Evolutionary conservation across 2,113 vertebrate species (phyloP), one percentile per base, ranked within the genome.

Genomic region (Hyperopisus bebe): DNA sequence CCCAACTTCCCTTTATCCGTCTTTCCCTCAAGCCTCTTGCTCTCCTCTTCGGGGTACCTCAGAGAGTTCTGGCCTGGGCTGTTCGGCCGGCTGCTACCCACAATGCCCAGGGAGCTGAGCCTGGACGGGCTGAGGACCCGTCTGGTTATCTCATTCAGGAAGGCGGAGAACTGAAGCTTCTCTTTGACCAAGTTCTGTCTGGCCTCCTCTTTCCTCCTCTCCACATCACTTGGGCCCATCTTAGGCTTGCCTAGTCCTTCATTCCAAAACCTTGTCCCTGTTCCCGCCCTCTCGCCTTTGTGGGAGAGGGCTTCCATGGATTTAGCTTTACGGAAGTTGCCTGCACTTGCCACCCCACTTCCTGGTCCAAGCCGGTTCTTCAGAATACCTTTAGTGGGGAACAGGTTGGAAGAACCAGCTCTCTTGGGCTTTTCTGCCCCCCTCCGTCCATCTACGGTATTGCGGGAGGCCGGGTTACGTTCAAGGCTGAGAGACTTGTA

Each of bases 111-210:
- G 35, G 95, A 95, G 24, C 89, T 95, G 39, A 97, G 95, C 53
- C 93, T 95, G 90, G 95, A 95, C 0, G 97, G 96, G 90, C 96
- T 97, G 55, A 97, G 93, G 31, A 97, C 96, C 91, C 96, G 96
- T 2, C 93, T 91, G 3, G 96, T 97, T 89, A 97, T 96, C 91
- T 97, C 97, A 85, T 97, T 96, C 17, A 97, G 94, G 90, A 97
- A 97, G 3, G 94, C 94, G 3, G 97, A 97, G 89, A 97, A 97
- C 88, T 95, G 95, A 31, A 92, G 93, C 93, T 97, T 97, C 90
- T 97, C 95, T 88, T 95, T 95, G 53, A 93, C 88, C 19, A 96
- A 89, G 90, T 93, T 94, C 90, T 94, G 93, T 46, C 2, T 93
- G 42, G 92, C 93, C 58, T 94, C 94, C 10, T 86, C 89, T 89